phyloP scores from a whole-genome alignment of 2,888 invertebrate species.

The Pseudococcus longispinus region DNA sequence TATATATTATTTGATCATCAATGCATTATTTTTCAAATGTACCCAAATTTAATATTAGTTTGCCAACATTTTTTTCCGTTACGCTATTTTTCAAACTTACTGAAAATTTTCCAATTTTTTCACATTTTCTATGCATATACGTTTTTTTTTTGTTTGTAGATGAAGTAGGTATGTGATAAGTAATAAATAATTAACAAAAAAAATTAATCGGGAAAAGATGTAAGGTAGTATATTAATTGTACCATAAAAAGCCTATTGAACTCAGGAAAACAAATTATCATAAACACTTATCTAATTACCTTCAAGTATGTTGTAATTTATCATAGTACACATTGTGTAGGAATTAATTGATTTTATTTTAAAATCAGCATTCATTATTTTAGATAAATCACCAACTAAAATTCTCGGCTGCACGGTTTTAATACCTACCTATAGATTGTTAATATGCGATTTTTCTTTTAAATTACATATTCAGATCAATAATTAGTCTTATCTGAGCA shows the following conservation, averaged over 20 bases:
- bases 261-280: not conserved
- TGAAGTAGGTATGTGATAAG: too few relatives aligned
- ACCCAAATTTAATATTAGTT: too few relatives aligned
- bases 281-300: not conserved
- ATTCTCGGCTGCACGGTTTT: not conserved
- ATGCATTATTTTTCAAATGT: too few relatives aligned
- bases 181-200: not conserved
- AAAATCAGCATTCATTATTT: not conserved
- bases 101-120: not conserved
- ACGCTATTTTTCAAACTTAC: not conserved
- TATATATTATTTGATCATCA: too few relatives aligned
- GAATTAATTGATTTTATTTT: not conserved
- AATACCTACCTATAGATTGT: not conserved
- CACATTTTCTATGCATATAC: too few relatives aligned
- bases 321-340: not conserved
- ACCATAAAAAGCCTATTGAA: not conserved
- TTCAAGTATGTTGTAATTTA: not conserved
- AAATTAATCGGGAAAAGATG: not conserved
- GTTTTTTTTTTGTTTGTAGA: too few relatives aligned
- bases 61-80: not conserved
- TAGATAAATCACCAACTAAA: not conserved
- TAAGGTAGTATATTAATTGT: not conserved
- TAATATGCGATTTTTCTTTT: not conserved
- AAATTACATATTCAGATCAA: not conserved
- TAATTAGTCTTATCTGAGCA: slow-evolving; percentile 1